A percentile compares a stretch with the other conserved stretches of the same genome.
phyloP scores from a whole-genome alignment of 2,797 vertebrate genomes.

The Falco rusticolus region DNA sequence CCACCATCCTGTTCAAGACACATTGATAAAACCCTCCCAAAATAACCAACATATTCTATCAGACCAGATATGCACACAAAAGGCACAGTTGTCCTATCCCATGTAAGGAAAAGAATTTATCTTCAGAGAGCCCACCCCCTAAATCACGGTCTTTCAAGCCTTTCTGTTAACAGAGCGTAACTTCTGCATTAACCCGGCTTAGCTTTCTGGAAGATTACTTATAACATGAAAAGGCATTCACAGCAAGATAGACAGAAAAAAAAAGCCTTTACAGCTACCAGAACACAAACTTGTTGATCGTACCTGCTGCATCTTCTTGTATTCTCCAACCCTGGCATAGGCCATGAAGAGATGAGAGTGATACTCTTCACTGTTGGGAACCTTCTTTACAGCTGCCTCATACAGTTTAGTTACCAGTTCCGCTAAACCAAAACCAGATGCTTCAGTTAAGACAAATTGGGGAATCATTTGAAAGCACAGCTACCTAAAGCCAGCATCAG shows the following conservation, averaged over 20 bases:
- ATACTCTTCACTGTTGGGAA: constrained; percentile 96
- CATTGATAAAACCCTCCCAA: background rate
- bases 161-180: background rate
- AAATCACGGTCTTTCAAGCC: background rate
- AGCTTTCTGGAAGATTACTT: background rate
- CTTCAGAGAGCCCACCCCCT: background rate
- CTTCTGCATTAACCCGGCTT: background rate
- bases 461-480: background rate
- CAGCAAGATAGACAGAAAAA: background rate
- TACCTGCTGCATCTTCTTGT: constrained; percentile 99
- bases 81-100: background rate
- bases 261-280: background rate
- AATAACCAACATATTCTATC: background rate
- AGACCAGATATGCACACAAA: background rate
- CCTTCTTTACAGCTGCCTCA: constrained; percentile 96
- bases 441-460: background rate
- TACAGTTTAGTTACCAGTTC: constrained; percentile 98
- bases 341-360: constrained; percentile 99
- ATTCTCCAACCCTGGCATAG: constrained; percentile 95
- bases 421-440: constrained; percentile 79
- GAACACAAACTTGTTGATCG: background rate
- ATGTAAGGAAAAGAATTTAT: background rate
- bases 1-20: background rate
- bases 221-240: background rate
- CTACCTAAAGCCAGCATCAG: background rate